Percentiles rank a stretch among this genome's conserved stretches.
phyloP scores from a whole-genome alignment of 2,797 vertebrate genomes.

The Agapornis canus region DNA sequence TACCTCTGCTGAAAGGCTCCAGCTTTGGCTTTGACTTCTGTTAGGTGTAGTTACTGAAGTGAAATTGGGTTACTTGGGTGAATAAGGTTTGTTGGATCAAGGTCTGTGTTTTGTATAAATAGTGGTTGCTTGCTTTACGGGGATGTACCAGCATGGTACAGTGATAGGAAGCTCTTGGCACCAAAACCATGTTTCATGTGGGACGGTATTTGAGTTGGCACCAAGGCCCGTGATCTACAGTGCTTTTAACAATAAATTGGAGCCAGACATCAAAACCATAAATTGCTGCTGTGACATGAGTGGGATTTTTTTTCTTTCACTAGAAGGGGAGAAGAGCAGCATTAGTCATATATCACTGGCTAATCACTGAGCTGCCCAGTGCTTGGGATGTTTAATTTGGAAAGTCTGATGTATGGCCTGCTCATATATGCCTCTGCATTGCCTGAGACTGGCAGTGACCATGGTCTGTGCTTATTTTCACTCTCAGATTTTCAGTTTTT shows the following conservation, averaged over 20 bases:
- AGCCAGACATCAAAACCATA: background rate
- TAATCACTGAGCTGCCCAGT: background rate
- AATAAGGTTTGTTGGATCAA: background rate
- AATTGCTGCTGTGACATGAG: background rate
- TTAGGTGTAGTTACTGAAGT: background rate
- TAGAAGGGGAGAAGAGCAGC: background rate
- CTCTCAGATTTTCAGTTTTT: background rate
- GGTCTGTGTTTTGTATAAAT: background rate
- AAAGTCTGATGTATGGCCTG: background rate
- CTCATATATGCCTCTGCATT: background rate
- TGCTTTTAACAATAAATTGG: background rate
- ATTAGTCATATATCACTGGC: background rate
- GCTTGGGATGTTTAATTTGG: background rate
- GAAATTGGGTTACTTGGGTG: background rate
- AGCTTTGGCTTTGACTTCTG: background rate
- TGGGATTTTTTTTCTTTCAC: background rate
- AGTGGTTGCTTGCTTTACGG: background rate
- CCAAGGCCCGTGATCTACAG: background rate
- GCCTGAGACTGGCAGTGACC: background rate
- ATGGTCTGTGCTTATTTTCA: background rate
- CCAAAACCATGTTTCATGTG: background rate
- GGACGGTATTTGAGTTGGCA: background rate
- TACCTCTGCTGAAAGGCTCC: background rate
- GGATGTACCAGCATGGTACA: background rate
- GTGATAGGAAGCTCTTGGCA: conserved; percentile 5